Base-by-base conservation (phyloP, 1,140 invertebrate species). In the Drosophila tropicalis region DNA sequence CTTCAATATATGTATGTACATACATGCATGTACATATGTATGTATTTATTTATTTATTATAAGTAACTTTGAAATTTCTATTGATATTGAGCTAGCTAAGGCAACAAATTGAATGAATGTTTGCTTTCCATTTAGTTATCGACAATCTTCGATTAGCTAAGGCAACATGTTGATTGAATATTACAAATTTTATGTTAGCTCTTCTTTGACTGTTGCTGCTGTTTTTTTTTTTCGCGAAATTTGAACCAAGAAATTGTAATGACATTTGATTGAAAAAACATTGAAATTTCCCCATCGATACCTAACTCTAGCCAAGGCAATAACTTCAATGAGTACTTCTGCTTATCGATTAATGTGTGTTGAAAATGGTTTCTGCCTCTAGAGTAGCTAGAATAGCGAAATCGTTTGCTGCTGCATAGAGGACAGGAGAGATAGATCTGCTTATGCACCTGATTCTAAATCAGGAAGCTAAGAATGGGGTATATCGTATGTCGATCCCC, bases 51-150 rank as follows among this genome's bases (percentile, higher is more conserved):
- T 29, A 47, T 19, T 17, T 4, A 36, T 47, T 47, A 17, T 15
- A 51, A 22, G 12, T 51, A 22, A 22, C 17, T 22, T 51, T 47
- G 17, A 47, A 19, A 17, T 19, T 22, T 51, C 17, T 19, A 22
- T 22, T 10, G 44, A 51, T 51, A 51, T 51, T 39, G 10, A 51
- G 17, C 44, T 51, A 51, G 44, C 44, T 51, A 51, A 51, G 44
- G 44, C 44, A 51, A 51, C 44, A 22, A 51, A 51, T 51, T 51
- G 44, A 22, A 51, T 51, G 19, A 51, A 51, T 51, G 4, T 51
- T 22, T 51, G 44, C 19, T 39, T 39, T 39, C 36, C 36, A 22
- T 22, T 51, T 51, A 51, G 17, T 51, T 51, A 51, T 51, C 17
- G 17, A 22, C 17, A 39, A 36, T 36, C 34, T 39, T 39, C 36